Evolutionary conservation across 2,797 vertebrate genomes (phyloP).

Genomic region (Muraenolepis orangiensis): DNA sequence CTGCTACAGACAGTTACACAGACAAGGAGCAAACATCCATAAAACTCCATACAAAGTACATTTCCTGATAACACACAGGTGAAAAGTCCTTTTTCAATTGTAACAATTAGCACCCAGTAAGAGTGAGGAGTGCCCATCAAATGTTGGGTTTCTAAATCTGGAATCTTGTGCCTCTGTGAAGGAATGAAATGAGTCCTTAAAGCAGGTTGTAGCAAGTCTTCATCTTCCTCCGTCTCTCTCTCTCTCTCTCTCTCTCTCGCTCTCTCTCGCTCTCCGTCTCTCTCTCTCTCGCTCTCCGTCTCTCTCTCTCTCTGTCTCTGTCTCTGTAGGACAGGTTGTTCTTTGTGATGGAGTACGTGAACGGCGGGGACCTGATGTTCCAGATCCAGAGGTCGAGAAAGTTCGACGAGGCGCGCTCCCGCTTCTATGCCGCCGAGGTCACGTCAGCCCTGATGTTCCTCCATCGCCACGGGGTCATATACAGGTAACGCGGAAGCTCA

Average conservation of each 20-base stretch:
- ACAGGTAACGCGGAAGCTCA: conserved; percentile 77
- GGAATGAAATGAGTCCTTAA: not conserved
- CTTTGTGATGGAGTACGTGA: conserved; percentile 98
- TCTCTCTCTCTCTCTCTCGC: not conserved
- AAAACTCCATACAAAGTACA: too few relatives aligned
- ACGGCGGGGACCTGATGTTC: conserved; percentile 96
- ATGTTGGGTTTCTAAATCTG: too few relatives aligned
- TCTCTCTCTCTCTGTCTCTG: conserved; percentile 21
- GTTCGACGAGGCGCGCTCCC: conserved; percentile 92
- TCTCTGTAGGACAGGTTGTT: conserved; percentile 89
- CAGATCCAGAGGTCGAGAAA: conserved; percentile 97
- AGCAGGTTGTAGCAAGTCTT: not conserved
- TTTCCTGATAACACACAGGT: too few relatives aligned
- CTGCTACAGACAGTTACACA: too few relatives aligned
- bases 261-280: not conserved
- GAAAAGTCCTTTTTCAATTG: too few relatives aligned
- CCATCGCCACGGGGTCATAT: conserved; percentile 92
- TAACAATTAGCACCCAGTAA: too few relatives aligned
- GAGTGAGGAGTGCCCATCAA: too few relatives aligned
- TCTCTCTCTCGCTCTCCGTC: not conserved
- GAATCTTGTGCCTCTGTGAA: not conserved
- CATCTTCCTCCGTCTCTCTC: not conserved
- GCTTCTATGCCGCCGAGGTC: conserved; percentile 95
- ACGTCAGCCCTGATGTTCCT: conserved; percentile 98
- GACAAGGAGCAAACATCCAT: too few relatives aligned